phyloP scores from a whole-genome alignment of 2,113 vertebrate genomes.

The Fregetta grallaria region DNA sequence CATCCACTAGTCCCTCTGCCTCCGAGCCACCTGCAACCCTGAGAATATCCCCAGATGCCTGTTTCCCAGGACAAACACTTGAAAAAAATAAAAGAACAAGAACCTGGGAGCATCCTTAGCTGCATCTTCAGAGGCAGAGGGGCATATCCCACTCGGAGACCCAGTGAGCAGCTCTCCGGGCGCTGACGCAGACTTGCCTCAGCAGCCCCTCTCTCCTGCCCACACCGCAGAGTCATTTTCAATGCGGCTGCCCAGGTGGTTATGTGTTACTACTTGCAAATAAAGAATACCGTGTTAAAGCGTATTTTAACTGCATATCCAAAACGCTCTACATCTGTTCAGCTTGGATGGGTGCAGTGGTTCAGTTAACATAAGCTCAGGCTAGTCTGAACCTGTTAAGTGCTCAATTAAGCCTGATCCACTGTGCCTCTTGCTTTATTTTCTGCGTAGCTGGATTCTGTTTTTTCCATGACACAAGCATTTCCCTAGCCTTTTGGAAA shows the following conservation, averaged over 20 bases:
- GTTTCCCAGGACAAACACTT: neutral
- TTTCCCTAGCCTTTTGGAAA: conserved; percentile 25
- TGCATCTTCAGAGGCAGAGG: neutral
- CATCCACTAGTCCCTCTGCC: neutral
- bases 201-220: neutral
- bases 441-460: neutral
- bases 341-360: conserved; percentile 22
- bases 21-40: neutral
- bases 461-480: conserved; percentile 50
- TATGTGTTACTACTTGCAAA: neutral
- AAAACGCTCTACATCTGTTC: conserved; percentile 5
- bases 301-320: neutral
- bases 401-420: conserved; percentile 41
- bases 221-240: neutral
- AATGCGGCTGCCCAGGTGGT: neutral
- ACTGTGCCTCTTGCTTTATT: conserved; percentile 35
- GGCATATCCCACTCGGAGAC: neutral
- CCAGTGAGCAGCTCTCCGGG: neutral
- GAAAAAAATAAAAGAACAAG: neutral
- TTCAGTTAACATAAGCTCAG: conserved; percentile 26
- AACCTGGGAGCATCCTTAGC: neutral
- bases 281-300: neutral
- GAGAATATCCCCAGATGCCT: neutral
- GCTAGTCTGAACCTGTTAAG: conserved; percentile 53
- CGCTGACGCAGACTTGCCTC: neutral